Evolutionary conservation across 2,113 vertebrate genomes (phyloP).

Genomic region (Sinocyclocheilus maitianheensis): DNA sequence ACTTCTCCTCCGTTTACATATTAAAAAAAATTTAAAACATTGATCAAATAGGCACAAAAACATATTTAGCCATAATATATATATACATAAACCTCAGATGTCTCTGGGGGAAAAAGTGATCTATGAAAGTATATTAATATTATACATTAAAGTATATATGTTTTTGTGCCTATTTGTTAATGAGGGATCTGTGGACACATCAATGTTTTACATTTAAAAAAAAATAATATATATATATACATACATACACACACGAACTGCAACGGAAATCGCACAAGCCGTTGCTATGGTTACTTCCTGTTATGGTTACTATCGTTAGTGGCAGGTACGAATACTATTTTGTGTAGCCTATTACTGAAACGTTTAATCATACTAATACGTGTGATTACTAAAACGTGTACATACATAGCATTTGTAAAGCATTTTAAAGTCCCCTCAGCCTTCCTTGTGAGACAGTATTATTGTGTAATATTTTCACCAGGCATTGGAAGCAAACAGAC

Average conservation of each 20-base stretch:
- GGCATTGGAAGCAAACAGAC: not conserved
- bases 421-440: not conserved
- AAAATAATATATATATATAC: too few species aligned
- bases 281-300: constrained; percentile 5
- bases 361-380: not conserved
- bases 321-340: not conserved
- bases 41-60: too few species aligned
- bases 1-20: too few species aligned
- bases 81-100: too few species aligned
- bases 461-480: not conserved
- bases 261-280: not conserved
- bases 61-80: not conserved
- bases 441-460: not conserved
- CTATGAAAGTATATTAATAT: too few species aligned
- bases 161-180: too few species aligned
- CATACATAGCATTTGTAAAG: not conserved
- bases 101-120: too few species aligned
- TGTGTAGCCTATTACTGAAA: not conserved
- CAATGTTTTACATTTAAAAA: too few species aligned
- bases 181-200: too few species aligned
- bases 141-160: too few species aligned
- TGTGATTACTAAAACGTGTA: not conserved
- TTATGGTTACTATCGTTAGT: not conserved
- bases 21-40: too few species aligned
- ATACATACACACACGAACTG: too few species aligned